Base-by-base conservation (phyloP, 30 jellyfish, hydroid and myxozoan species). In the Turritopsis dohrnii region DNA sequence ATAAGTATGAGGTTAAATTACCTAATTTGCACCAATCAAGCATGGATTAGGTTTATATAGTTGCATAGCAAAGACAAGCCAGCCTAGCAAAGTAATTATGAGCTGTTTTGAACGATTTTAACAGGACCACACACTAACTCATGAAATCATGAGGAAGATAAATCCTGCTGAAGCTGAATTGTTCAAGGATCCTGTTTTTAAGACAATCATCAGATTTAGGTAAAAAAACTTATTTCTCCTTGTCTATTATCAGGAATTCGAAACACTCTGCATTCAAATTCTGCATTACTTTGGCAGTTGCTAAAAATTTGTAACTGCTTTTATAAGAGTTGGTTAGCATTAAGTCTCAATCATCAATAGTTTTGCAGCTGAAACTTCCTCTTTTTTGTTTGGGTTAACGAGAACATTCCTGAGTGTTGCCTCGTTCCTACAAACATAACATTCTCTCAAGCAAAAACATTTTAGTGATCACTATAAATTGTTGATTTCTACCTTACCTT, bases 151-250 rank as follows among this genome's bases (percentile, higher is more conserved):
- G 85, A 74, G 96, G 52, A 86, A 87, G 71, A 84, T 91, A 1
- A 76, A 89, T 18, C 97, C 97, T 18, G 71, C 80, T 3, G 97
- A 91, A 65, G 97, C 97, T 24, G 86, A 86, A 53, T 65, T 91
- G 79, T 81, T 91, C 24, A 83, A 76, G 7, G 97, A 91, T 83
- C 97, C 97, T 25, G 89, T 86, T 16, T 91, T 91, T 54, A 90
- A 91, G 74, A 89, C 97, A 26, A 83, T 66, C 52, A 89, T 91
- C 22, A 86, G 88, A 74, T 91, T 91, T 80, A 83, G 97, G 97
- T 91, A 84, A 1, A 24, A 21, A n/a, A 16, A 16, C 19, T 24
- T 21, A 23, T 66, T 0, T 7, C 21, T 1, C 65, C 8, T 25
- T 41, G n/a, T 22, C n/a, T n/a, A n/a, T n/a, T n/a, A n/a, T n/a